A percentile compares a stretch with the other conserved stretches of the same genome.
Evolutionary conservation across 37 sponge, comb jelly and placozoan genomes (phyloP).

Genomic region (Geodia barretti): DNA sequence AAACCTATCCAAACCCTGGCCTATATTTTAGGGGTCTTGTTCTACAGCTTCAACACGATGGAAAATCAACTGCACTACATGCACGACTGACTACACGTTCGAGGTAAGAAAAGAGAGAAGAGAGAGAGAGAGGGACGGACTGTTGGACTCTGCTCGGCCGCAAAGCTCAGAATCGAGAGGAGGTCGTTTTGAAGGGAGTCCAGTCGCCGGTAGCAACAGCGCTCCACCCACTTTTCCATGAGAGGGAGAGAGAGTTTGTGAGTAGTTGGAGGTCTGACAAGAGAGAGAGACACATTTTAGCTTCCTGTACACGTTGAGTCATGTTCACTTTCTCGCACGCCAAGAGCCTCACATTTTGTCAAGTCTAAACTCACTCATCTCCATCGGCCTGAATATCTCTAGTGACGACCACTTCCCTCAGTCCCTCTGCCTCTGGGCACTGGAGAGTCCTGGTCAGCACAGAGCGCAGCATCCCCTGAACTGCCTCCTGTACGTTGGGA

Average conservation of each 20-base stretch:
- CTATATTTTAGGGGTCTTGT: too few species aligned
- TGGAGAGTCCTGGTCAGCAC: constrained; percentile 12
- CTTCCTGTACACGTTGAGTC: too few species aligned
- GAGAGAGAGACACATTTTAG: too few species aligned
- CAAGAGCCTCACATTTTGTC: neutral
- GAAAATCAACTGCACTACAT: neutral
- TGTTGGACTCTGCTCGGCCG: neutral
- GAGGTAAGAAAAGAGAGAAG: too few species aligned
- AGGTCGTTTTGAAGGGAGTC: constrained; percentile 65
- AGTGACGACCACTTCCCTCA: neutral
- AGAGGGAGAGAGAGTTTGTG: constrained; percentile 26
- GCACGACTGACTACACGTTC: neutral
- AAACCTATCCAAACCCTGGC: too few species aligned
- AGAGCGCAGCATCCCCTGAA: constrained; percentile 41
- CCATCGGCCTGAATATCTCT: neutral
- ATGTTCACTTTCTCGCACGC: neutral
- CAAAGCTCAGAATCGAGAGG: constrained; percentile 39
- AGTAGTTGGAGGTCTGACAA: too few species aligned
- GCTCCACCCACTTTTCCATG: constrained; percentile 27
- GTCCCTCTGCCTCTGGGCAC: neutral
- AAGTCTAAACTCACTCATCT: too few species aligned
- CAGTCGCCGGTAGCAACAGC: constrained; percentile 60
- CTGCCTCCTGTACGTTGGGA: constrained; percentile 16
- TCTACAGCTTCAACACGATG: neutral
- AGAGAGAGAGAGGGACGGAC: too few species aligned